Evolutionary conservation across 1,140 invertebrate genomes (phyloP), one percentile per base, ranked within the genome.

Genomic region (Hyposmocoma kahamanoa): DNA sequence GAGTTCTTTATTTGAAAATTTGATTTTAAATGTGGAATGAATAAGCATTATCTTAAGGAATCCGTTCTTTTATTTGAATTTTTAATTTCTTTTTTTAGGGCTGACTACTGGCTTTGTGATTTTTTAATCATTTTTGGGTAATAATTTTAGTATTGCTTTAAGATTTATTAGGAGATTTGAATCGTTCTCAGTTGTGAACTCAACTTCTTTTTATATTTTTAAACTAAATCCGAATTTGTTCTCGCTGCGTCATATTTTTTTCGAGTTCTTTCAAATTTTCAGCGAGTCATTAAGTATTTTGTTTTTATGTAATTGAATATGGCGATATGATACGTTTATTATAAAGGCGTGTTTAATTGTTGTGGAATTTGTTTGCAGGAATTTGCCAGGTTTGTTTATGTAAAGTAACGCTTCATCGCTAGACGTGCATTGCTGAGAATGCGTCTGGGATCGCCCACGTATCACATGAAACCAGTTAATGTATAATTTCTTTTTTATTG

Each of bases 11-110:
- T 85, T 84, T 81, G 78, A 84, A 84, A 85, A 83, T 82, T 84
- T 81, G 72, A 84, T 85, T 85, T 84, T 84, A 82, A 85, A 85
- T 82, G 76, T 85, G 79, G 82, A 82, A 85, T 85, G 82, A 85
- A 81, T 84, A 85, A 85, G 82, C 82, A 84, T 85, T 84, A 81
- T 82, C 79, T 80, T 77, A 81, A 67, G 70, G 72, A 81, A 84
- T 80, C 67, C 70, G 72, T 76, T 83, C 72, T 81, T 82, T 83
- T 83, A 79, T 81, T 83, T 82, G 70, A 68, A 77, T 82, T 83
- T 80, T 85, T 84, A 81, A 84, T 84, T 82, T 72, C 62, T 83
- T 84, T 78, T n/a, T 84, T 84, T 78, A 51, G 55, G 58, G 46
- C 57, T 62, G 70, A 80, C 81, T 81, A 80, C 80, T 62, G 65